Evolutionary conservation across 2,888 invertebrate genomes (phyloP).

Genomic region (Disparrhopalites patrizii): DNA sequence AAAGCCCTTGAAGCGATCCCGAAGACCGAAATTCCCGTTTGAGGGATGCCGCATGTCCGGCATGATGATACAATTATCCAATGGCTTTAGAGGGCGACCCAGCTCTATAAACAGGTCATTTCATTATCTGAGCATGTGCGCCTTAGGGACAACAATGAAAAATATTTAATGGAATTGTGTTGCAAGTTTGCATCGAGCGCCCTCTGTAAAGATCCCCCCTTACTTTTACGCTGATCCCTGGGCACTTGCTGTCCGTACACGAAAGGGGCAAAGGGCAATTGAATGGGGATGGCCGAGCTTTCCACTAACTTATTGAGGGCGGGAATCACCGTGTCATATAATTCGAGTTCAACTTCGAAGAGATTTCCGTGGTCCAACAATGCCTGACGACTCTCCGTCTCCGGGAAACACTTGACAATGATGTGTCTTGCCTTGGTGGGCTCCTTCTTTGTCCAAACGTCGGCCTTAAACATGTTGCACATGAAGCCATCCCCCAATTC

Average conservation of each 20-base stretch:
- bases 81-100: neutral
- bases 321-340: constrained; percentile 7
- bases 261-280: neutral
- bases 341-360: neutral
- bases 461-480: neutral
- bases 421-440: neutral
- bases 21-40: neutral
- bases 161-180: too few relatives aligned
- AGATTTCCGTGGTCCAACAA: neutral
- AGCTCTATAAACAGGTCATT: too few relatives aligned
- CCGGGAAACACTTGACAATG: constrained; percentile 21
- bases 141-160: too few relatives aligned
- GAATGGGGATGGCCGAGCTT: too few relatives aligned
- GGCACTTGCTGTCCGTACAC: neutral
- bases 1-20: constrained; percentile 19
- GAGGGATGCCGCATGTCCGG: constrained; percentile 11
- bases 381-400: neutral
- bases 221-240: too few relatives aligned
- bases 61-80: constrained; percentile 24
- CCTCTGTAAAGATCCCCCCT: too few relatives aligned
- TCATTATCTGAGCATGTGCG: too few relatives aligned
- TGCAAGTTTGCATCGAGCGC: too few relatives aligned
- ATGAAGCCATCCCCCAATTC: constrained; percentile 17
- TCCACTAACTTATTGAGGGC: constrained; percentile 8
- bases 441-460: neutral